phyloP scores from a whole-genome alignment of 1,140 invertebrate species.

The Sminthurinus signatus region DNA sequence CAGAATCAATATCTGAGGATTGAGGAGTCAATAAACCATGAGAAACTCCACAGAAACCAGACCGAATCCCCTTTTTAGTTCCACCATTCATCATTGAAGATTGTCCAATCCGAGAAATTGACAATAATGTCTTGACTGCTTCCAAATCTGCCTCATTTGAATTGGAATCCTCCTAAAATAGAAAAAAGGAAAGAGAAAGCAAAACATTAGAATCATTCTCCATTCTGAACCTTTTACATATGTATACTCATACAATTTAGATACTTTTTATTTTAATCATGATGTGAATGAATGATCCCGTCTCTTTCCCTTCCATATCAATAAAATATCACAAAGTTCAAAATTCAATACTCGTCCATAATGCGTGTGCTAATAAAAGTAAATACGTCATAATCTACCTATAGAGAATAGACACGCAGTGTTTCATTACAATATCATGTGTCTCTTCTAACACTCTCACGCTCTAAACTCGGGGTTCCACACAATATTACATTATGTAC shows the following conservation, averaged over 20 bases:
- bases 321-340: too few species aligned
- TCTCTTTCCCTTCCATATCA: too few species aligned
- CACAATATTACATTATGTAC: too few species aligned
- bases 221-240: not conserved
- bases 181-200: not conserved
- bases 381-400: too few species aligned
- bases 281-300: not conserved
- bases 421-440: too few species aligned
- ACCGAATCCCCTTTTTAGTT: not conserved
- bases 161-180: conserved; percentile 10
- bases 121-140: conserved; percentile 45
- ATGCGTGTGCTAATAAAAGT: too few species aligned
- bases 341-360: too few species aligned
- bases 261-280: too few species aligned
- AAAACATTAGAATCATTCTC: not conserved
- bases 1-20: conserved; percentile 40
- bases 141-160: conserved; percentile 45
- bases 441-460: too few species aligned
- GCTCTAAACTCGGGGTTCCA: too few species aligned
- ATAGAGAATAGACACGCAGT: too few species aligned
- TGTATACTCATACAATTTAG: not conserved
- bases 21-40: conserved; percentile 40
- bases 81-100: not conserved
- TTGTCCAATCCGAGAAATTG: conserved; percentile 34
- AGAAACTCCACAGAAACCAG: not conserved